A percentile compares a stretch with the other conserved stretches of the same genome.
These are phyloP conservation scores for Hyperoplus lanceolatus DNA, from an alignment of 2,797 vertebrate genomes.

Conservation along the genomic window DNA sequence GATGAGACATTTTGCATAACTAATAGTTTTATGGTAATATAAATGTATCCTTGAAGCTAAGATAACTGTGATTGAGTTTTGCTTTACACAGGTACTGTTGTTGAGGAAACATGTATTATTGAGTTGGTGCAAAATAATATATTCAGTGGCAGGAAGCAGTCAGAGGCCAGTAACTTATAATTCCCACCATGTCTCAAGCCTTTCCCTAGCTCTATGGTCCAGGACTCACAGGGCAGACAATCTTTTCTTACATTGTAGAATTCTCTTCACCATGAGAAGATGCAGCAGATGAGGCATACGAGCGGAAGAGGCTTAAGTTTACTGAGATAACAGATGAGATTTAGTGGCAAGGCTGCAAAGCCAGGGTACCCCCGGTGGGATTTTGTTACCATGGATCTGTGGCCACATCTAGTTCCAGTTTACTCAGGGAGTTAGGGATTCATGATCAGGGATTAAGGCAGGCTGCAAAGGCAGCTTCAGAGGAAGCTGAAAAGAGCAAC, in stretches of 20 bases:
- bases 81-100: neutral
- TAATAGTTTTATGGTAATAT: neutral
- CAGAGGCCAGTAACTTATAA: slow-evolving; percentile 27
- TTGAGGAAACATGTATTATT: slow-evolving; percentile 2
- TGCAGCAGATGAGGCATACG: slow-evolving; percentile 63
- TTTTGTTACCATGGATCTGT: slow-evolving; percentile 72
- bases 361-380: slow-evolving; percentile 59
- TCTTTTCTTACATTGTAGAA: slow-evolving; percentile 50
- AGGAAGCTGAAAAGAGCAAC: slow-evolving; percentile 50
- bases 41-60: neutral
- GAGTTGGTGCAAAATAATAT: slow-evolving; percentile 2
- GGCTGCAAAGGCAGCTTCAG: slow-evolving; percentile 55
- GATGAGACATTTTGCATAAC: slow-evolving; percentile 1
- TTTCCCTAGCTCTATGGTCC: slow-evolving; percentile 27
- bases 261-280: slow-evolving; percentile 58
- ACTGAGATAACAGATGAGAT: slow-evolving; percentile 72
- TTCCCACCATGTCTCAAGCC: slow-evolving; percentile 39
- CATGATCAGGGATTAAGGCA: slow-evolving; percentile 71
- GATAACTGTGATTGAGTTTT: neutral
- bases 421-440: slow-evolving; percentile 75
- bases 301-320: slow-evolving; percentile 66
- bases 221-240: slow-evolving; percentile 17
- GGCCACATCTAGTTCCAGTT: slow-evolving; percentile 72
- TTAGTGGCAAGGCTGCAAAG: slow-evolving; percentile 59
- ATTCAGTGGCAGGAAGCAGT: slow-evolving; percentile 20